Base-by-base conservation (phyloP, 2,113 vertebrate genomes). In the Himantopus leucocephalus region DNA sequence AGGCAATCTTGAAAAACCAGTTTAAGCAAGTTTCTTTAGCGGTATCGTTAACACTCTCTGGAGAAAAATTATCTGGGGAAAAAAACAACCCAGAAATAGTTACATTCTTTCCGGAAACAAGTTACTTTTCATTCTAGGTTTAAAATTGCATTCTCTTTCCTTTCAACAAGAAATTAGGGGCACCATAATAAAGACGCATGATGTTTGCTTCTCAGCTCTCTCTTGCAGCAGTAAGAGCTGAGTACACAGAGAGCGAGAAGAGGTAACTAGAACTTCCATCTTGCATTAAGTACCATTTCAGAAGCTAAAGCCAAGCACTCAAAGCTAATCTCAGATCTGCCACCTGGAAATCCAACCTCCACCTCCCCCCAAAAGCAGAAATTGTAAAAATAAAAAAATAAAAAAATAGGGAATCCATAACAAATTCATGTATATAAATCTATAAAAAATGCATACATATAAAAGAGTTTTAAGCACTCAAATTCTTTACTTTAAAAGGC, bases 1-100 rank as follows among this genome's bases (percentile, higher is more conserved):
- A 99, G 91, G 99, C 99, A 68, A 99, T 99, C 98, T 99, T 99
- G 98, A 99, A 99, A 98, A 99, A 99, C 99, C 99, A 99, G 98
- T 99, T 99, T 68, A 99, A 98, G 79, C 99, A 99, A 8, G 99
- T 99, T 98, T 99, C 99, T 94, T 99, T 99, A 50, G 99, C 99
- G 0, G 99, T 99, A 97, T 99, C 99, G 0, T 99, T 99, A 67
- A 99, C 99, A 22, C 98, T 98, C 19, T 99, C 99, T 16, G 98
- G 98, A 63, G 98, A 98, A 96, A 99, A 99, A 35, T 98, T 98
- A 87, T 99, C 99, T 99, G 98, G 39, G 70, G 86, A 48, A 55
- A 87, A 78, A 73, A 29, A 8, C 13, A 52, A 66, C 6, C 2
- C 52, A 87, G 47, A 89, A 91, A 82, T 6, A 74, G 66, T 94